A percentile compares a stretch with the other conserved stretches of the same genome.
These are phyloP conservation scores for Hephaestus fuliginosus DNA, from an alignment of 2,797 vertebrate species.

Conservation along the genomic window DNA sequence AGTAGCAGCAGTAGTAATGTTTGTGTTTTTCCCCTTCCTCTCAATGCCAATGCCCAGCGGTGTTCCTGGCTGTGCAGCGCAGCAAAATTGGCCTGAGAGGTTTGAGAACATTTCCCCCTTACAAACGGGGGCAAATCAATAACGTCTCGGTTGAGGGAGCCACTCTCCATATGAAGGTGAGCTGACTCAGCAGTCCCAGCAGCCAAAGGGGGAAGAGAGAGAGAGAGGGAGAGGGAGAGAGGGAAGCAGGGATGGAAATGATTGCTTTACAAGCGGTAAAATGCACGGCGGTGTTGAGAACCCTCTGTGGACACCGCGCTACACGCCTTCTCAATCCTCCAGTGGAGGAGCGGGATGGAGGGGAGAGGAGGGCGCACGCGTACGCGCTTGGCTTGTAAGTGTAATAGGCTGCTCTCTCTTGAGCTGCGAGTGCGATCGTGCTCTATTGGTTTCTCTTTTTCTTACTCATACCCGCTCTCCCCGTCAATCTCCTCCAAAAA, in stretches of 20 bases:
- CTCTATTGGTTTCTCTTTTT: slow-evolving; percentile 43
- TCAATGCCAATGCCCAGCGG: slow-evolving; percentile 38
- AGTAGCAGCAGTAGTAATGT: slow-evolving; percentile 26
- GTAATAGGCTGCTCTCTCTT: slow-evolving; percentile 49
- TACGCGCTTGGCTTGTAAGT: slow-evolving; percentile 51
- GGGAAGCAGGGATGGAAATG: slow-evolving; percentile 69
- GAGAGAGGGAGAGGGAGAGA: slow-evolving; percentile 12
- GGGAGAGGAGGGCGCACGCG: slow-evolving; percentile 4
- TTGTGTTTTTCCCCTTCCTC: slow-evolving; percentile 17
- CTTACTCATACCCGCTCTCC: slow-evolving; percentile 30
- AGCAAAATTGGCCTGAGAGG: slow-evolving; percentile 74
- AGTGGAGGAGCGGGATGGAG: slow-evolving; percentile 28
- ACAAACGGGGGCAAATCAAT: slow-evolving; percentile 83
- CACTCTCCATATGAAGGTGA: slow-evolving; percentile 78
- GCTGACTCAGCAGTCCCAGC: slow-evolving; percentile 78
- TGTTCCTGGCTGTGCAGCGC: slow-evolving; percentile 46
- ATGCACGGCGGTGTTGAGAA: slow-evolving; percentile 65
- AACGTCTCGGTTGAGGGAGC: slow-evolving; percentile 80
- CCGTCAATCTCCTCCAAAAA: slow-evolving; percentile 39
- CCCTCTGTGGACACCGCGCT: slow-evolving; percentile 68
- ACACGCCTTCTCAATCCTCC: slow-evolving; percentile 62
- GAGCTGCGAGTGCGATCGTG: slow-evolving; percentile 39
- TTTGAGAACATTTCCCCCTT: slow-evolving; percentile 80
- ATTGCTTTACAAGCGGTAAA: slow-evolving; percentile 82
- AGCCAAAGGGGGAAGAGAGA: slow-evolving; percentile 26